These are phyloP conservation scores for Littorina saxatilis DNA, from an alignment of 1,140 invertebrate genomes.

Conservation along the genomic window DNA sequence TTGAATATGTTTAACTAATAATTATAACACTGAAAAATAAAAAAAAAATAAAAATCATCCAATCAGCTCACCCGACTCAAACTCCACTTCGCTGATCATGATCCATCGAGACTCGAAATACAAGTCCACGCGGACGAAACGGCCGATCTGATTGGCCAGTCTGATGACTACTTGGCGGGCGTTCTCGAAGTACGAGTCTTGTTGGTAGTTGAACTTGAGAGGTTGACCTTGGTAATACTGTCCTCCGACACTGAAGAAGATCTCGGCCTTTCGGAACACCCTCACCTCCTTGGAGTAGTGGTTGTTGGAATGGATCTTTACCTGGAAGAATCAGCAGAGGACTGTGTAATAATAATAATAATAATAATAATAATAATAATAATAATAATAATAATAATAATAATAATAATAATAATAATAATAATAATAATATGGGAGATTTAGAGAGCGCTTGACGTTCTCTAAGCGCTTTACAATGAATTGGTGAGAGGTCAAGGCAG, in stretches of 20 bases:
- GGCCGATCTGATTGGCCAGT: slow-evolving; percentile 88
- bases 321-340: slow-evolving; percentile 77
- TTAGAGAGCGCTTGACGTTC: no score
- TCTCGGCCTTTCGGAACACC: slow-evolving; percentile 80
- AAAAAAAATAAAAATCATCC: background rate
- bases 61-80: slow-evolving; percentile 72
- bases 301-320: slow-evolving; percentile 86
- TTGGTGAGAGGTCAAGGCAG: no score
- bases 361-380: no score
- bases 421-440: no score
- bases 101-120: slow-evolving; percentile 91
- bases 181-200: slow-evolving; percentile 88
- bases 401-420: no score
- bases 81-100: slow-evolving; percentile 88
- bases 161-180: slow-evolving; percentile 90
- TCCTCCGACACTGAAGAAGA: slow-evolving; percentile 88
- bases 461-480: no score
- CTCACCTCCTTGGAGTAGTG: slow-evolving; percentile 82
- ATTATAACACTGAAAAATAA: background rate
- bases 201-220: slow-evolving; percentile 83
- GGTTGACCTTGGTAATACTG: slow-evolving; percentile 85
- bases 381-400: no score
- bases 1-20: no score
- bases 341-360: no score
- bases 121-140: slow-evolving; percentile 87